Percentiles rank a stretch among this genome's conserved stretches.
These are phyloP conservation scores for Drosophila trapezifrons DNA, from an alignment of 1,140 invertebrate species.

Conservation along the genomic window DNA sequence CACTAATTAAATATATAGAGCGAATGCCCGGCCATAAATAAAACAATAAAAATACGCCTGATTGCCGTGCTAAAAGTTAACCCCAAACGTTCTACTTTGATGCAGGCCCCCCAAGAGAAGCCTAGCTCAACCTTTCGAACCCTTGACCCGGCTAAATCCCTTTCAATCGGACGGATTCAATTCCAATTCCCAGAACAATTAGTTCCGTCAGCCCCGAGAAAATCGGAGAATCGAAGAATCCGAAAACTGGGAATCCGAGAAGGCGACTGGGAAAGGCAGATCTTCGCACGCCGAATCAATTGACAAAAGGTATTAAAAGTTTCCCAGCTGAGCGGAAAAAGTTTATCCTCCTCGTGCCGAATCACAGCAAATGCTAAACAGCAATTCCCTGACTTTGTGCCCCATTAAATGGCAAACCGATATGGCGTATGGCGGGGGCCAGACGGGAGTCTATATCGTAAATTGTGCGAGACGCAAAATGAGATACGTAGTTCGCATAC, in stretches of 20 bases:
- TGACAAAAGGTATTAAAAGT: constrained; percentile 82
- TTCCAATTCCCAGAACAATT: constrained; percentile 61
- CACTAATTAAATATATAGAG: constrained; percentile 74
- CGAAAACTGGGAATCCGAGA: not conserved
- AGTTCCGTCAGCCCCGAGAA: constrained; percentile 35
- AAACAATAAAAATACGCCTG: constrained; percentile 43
- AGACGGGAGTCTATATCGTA: constrained; percentile 71
- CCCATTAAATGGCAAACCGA: constrained; percentile 75
- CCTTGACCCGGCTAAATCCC: constrained; percentile 41
- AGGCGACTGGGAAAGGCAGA: constrained; percentile 13
- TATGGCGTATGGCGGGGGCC: constrained; percentile 34
- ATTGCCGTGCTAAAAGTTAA: constrained; percentile 35
- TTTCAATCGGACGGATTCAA: constrained; percentile 42
- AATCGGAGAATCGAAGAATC: not conserved
- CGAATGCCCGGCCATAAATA: constrained; percentile 35
- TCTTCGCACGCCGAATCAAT: constrained; percentile 64
- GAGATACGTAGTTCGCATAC: constrained; percentile 80
- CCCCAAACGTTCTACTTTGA: constrained; percentile 8
- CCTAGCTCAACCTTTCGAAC: constrained; percentile 15
- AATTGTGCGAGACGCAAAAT: constrained; percentile 80
- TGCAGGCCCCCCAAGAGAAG: not conserved
- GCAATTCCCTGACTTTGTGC: constrained; percentile 57
- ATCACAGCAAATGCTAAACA: constrained; percentile 74
- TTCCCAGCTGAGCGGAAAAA: constrained; percentile 63
- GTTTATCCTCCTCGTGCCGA: constrained; percentile 50